Evolutionary conservation across 2,797 vertebrate species (phyloP), one percentile per base, ranked within the genome.

Genomic region (Myripristis murdjan): DNA sequence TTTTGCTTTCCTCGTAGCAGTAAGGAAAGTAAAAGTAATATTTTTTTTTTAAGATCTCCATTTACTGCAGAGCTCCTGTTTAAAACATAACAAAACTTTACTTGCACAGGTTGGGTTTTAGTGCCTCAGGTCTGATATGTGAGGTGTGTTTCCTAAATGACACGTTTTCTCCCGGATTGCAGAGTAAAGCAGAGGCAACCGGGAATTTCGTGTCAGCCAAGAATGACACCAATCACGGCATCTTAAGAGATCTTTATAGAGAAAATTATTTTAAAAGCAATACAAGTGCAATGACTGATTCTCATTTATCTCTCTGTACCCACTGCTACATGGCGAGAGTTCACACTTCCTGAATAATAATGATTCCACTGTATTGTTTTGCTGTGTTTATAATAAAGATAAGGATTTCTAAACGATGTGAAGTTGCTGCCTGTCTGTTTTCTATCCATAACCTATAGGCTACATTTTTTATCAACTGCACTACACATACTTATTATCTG

Each of bases 121-220:
- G 35, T 7, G 15, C 1, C 8, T 35, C 5, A 5, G 6, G 23
- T 41, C 37, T 2, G 20, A 57, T 2, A 24, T 48, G 44, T 2
- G 35, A 66, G 94, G 93, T 89, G 94, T 66, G 73, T 94, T 96
- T 97, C 96, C 93, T 95, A 91, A 97, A 98, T 99, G 97, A 99
- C 97, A 99, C 97, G 97, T 97, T 98, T 97, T 98, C 97, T 98
- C 98, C 97, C 97, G 97, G 96, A 97, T 97, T 96, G 97, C 96
- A 35, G 93, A 85, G 82, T 54, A 88, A 63, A 69, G 65, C 72
- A 74, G 92, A 84, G 73, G 96, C 95, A 97, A 96, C 96, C 96
- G 96, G 97, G 97, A 97, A 96, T 95, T 93, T 95, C 96, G 96
- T 98, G 96, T 98, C 97, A 96, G 94, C 92, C 95, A 97, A 92